Evolutionary conservation across 2,113 vertebrate species (phyloP).

Genomic region (Siniperca chuatsi): DNA sequence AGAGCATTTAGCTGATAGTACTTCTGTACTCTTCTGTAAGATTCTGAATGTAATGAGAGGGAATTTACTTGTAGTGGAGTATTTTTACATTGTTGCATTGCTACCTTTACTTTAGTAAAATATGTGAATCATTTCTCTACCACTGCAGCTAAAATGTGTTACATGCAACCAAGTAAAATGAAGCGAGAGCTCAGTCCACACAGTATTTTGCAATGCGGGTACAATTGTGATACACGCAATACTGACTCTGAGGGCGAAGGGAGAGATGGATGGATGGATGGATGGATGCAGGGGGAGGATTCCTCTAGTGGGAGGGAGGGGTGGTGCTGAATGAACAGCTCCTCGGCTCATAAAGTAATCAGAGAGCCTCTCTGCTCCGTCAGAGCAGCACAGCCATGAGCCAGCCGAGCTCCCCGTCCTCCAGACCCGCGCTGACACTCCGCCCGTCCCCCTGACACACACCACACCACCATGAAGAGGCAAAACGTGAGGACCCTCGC

Average conservation of each 20-base stretch:
- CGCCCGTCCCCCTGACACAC: slow-evolving; percentile 77
- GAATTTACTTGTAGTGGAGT: neutral
- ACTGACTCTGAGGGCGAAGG: neutral
- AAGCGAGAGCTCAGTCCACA: neutral
- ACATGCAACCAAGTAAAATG: neutral
- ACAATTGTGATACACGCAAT: neutral
- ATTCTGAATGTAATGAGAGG: neutral
- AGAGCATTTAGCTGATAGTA: no score
- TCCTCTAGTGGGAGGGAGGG: slow-evolving; percentile 53
- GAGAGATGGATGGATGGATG: slow-evolving; percentile 6
- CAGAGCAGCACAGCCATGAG: slow-evolving; percentile 86
- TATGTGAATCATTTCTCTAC: neutral
- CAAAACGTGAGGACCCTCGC: slow-evolving; percentile 95
- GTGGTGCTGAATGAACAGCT: slow-evolving; percentile 95
- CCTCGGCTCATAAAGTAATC: slow-evolving; percentile 78
- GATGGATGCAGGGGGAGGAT: slow-evolving; percentile 40
- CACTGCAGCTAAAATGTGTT: neutral
- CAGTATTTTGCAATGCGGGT: neutral
- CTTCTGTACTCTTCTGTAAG: no score
- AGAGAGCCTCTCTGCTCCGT: slow-evolving; percentile 62
- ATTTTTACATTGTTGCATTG: neutral
- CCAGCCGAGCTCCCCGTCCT: slow-evolving; percentile 86
- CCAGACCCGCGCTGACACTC: slow-evolving; percentile 78
- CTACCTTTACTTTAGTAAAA: neutral
- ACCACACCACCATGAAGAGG: slow-evolving; percentile 89